phyloP scores from a whole-genome alignment of 2,113 vertebrate genomes.

The Alethe diademata region DNA sequence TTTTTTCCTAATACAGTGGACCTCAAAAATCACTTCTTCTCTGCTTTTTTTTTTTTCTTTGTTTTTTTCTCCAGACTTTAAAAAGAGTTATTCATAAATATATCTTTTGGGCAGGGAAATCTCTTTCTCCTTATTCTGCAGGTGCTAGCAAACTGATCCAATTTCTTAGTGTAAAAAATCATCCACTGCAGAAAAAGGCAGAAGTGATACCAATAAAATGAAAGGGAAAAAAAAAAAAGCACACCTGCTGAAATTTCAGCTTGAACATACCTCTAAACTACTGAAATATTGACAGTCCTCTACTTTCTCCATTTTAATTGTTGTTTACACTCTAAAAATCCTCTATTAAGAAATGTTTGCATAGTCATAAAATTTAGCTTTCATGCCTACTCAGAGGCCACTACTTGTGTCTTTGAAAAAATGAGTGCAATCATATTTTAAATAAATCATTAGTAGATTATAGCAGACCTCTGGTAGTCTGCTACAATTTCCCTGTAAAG shows the following conservation, averaged over 20 bases:
- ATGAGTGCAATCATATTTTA: neutral
- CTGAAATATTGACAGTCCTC: neutral
- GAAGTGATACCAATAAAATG: constrained; percentile 27
- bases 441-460: neutral
- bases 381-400: neutral
- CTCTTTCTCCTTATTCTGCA: constrained; percentile 20
- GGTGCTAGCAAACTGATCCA: constrained; percentile 55
- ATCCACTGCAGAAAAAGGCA: constrained; percentile 46
- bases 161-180: constrained; percentile 41
- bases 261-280: neutral
- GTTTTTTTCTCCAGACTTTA: neutral
- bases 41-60: neutral
- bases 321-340: neutral
- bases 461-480: neutral
- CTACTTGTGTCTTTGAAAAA: neutral
- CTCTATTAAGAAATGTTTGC: neutral
- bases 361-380: neutral
- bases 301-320: neutral
- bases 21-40: neutral
- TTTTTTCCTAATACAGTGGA: neutral
- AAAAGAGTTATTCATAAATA: constrained; percentile 24
- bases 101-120: neutral
- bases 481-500: neutral
- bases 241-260: constrained; percentile 17
- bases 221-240: constrained; percentile 27